Base-by-base conservation (phyloP, 2,113 vertebrate species). In the Cottus gobio region DNA sequence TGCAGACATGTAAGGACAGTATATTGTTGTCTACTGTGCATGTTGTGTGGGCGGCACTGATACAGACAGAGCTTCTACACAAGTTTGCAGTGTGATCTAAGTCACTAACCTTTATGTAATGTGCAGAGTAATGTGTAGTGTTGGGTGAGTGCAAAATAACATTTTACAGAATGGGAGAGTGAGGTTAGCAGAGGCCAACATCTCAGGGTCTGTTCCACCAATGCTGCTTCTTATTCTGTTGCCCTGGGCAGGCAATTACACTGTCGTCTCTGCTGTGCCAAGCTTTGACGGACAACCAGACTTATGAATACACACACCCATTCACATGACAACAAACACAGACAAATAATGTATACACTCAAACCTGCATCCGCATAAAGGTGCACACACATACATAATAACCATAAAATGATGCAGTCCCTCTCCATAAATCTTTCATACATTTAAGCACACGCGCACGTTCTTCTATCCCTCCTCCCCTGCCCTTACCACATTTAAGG, bases 191-290 rank as follows among this genome's bases (percentile, higher is more conserved):
- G 74, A 71, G 50, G 76, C 4, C n/a, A 87, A 71, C n/a, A 90
- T 79, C 85, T 81, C 75, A 71, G 78, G 67, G 82, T 90, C 77
- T 31, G 61, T n/a, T 79, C 52, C 20, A 61, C 69, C 57, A 68
- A 34, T 62, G 54, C 78, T 79, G 75, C 54, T 71, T 85, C 66
- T 87, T 80, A 85, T 80, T 85, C 84, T 67, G 46, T 28, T 63
- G 82, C 81, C 75, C 73, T 5, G 56, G 84, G 89, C 83, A 90
- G 77, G 86, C 90, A 92, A 91, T 92, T 90, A 90, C 83, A 72
- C 73, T 30, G 71, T 90, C 46, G 48, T 66, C 73, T 84, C 78
- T 65, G 57, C 83, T 44, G 80, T 28, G 52, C 57, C 0, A 0
- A 28, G 63, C 54, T 67, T 72, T 77, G 83, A 85, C 22, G 69